A percentile compares a stretch with the other conserved stretches of the same genome.
Evolutionary conservation across 2,113 vertebrate genomes (phyloP).

Genomic region (Pholis gunnellus): DNA sequence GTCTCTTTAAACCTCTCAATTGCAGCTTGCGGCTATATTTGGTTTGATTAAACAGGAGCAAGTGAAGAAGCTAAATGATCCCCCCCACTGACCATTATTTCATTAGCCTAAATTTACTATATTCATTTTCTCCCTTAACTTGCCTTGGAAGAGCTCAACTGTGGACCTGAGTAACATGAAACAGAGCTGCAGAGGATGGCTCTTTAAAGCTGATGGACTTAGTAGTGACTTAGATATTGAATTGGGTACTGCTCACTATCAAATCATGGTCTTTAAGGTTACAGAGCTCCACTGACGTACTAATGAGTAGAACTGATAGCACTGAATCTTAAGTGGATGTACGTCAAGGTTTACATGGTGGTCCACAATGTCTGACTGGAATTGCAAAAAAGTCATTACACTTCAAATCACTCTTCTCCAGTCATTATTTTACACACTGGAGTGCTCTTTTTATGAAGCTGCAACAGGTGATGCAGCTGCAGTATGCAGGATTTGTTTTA

Average conservation of each 20-base stretch:
- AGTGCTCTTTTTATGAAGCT: neutral
- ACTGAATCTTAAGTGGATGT: neutral
- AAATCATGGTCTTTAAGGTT: neutral
- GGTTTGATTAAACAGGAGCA: conserved; percentile 19
- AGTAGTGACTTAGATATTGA: neutral
- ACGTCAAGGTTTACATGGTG: neutral
- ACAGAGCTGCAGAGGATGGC: neutral
- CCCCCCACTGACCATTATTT: conserved; percentile 28
- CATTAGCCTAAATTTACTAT: conserved; percentile 35
- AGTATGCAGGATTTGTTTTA: neutral
- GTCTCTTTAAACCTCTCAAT: neutral
- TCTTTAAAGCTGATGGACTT: conserved; percentile 6
- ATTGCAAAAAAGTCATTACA: neutral
- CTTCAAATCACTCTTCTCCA: neutral
- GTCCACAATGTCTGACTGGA: neutral
- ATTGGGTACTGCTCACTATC: neutral
- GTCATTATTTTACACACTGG: neutral
- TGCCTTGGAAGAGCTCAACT: conserved; percentile 16
- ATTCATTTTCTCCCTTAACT: conserved; percentile 25
- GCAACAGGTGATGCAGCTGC: neutral
- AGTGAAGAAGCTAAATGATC: neutral
- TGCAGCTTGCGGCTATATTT: conserved; percentile 17
- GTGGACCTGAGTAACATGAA: neutral
- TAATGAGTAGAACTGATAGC: neutral
- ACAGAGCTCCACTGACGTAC: neutral